Conservation (phyloP, 2,113 vertebrate genomes). For the Amblyornis subalaris region DNA sequence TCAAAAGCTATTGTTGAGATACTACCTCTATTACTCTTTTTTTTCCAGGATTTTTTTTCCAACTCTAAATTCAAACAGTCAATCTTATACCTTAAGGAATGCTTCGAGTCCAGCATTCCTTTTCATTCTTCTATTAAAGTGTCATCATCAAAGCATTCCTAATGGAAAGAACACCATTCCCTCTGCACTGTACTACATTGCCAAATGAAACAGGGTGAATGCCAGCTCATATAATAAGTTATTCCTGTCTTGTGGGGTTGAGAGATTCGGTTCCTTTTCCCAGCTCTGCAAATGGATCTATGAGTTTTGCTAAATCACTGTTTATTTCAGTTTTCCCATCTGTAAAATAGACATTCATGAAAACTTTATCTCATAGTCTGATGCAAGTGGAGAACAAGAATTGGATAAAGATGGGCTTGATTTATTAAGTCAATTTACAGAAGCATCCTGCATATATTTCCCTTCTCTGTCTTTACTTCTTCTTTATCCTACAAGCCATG, state of each 20-base stretch:
- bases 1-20: not conserved
- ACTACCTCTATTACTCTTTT: not conserved
- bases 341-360: not conserved
- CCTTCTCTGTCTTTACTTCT: not conserved
- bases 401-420: not conserved
- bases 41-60: not conserved
- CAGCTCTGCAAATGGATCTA: not conserved
- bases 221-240: conserved; percentile 8
- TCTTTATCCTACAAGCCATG: not conserved
- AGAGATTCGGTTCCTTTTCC: not conserved
- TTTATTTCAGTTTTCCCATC: not conserved
- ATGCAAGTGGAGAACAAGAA: not conserved
- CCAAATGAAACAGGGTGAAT: conserved; percentile 13
- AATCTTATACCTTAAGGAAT: not conserved
- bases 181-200: not conserved
- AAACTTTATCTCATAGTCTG: not conserved
- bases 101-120: not conserved
- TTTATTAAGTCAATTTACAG: not conserved
- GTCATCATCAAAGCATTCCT: conserved; percentile 7
- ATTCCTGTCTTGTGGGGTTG: not conserved
- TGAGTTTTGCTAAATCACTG: not conserved
- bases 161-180: conserved; percentile 27
- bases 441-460: not conserved
- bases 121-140: conserved; percentile 4
- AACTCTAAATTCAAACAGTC: not conserved